phyloP scores from a whole-genome alignment of 1,140 invertebrate species.

The Heliconius hermathena region DNA sequence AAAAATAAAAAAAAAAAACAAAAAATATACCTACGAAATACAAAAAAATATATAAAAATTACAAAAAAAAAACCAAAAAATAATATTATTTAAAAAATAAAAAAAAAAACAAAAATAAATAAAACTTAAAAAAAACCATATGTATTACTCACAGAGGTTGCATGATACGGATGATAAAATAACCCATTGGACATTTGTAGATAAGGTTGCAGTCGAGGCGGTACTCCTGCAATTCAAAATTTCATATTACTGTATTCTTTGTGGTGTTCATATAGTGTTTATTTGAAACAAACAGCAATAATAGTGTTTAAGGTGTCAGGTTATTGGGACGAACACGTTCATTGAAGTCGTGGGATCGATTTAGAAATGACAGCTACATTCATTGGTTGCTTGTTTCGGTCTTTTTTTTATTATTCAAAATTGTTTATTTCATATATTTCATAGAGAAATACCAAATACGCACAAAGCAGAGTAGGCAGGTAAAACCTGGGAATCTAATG shows the following conservation, averaged over 20 bases:
- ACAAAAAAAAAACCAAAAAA: neutral
- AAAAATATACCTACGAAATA: neutral
- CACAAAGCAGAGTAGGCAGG: too few species aligned
- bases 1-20: neutral
- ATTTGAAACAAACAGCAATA: conserved; percentile 5
- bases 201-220: conserved; percentile 59
- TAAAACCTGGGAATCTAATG: too few species aligned
- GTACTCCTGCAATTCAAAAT: conserved; percentile 58
- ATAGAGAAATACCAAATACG: too few species aligned
- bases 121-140: neutral
- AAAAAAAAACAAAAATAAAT: neutral
- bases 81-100: neutral
- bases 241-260: conserved; percentile 60
- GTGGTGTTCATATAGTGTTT: conserved; percentile 40
- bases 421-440: too few species aligned
- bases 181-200: conserved; percentile 53
- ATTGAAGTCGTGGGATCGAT: neutral
- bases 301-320: conserved; percentile 8
- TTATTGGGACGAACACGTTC: neutral
- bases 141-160: conserved; percentile 33
- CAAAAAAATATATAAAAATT: neutral
- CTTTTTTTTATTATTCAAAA: neutral
- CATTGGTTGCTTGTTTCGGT: neutral
- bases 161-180: conserved; percentile 40
- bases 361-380: neutral